Percentiles rank a stretch among this genome's conserved stretches.
These are phyloP conservation scores for Alosa sapidissima DNA, from an alignment of 2,797 vertebrate species.

Conservation along the genomic window DNA sequence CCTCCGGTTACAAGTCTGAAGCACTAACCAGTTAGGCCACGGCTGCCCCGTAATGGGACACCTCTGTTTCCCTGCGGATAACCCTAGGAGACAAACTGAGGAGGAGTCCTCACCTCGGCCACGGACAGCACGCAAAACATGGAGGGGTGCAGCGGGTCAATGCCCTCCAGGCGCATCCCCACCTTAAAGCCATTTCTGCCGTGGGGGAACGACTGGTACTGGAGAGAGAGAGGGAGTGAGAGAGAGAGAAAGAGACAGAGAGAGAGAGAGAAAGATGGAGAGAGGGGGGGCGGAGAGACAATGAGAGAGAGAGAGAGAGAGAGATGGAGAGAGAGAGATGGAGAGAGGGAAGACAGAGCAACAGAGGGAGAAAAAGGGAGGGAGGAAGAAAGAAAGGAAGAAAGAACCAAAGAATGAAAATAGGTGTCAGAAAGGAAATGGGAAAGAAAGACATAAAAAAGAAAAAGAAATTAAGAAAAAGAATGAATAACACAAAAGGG, in stretches of 20 bases:
- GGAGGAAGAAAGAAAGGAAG: not conserved
- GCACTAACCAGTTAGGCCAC: too few relatives aligned
- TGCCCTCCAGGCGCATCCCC: conserved; percentile 78
- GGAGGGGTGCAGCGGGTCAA: conserved; percentile 76
- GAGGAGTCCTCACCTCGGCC: conserved; percentile 68
- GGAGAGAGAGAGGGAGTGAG: conserved; percentile 23
- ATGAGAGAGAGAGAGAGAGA: not conserved
- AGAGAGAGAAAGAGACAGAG: not conserved
- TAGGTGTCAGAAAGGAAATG: not conserved
- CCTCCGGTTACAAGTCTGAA: too few relatives aligned
- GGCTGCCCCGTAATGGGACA: too few relatives aligned
- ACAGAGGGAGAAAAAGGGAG: not conserved
- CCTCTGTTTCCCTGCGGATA: too few relatives aligned
- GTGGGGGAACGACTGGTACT: conserved; percentile 71
- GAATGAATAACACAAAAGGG: not conserved
- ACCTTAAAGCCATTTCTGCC: conserved; percentile 73
- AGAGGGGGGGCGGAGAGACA: not conserved
- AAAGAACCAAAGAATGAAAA: not conserved
- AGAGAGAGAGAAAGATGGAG: not conserved
- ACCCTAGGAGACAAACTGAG: too few relatives aligned
- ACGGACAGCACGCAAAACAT: conserved; percentile 80
- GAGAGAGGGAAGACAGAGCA: not conserved
- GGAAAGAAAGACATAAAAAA: not conserved
- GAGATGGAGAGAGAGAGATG: not conserved
- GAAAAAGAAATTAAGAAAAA: not conserved